phyloP scores from a whole-genome alignment of 2,797 vertebrate genomes.

The Protosalanx chinensis region DNA sequence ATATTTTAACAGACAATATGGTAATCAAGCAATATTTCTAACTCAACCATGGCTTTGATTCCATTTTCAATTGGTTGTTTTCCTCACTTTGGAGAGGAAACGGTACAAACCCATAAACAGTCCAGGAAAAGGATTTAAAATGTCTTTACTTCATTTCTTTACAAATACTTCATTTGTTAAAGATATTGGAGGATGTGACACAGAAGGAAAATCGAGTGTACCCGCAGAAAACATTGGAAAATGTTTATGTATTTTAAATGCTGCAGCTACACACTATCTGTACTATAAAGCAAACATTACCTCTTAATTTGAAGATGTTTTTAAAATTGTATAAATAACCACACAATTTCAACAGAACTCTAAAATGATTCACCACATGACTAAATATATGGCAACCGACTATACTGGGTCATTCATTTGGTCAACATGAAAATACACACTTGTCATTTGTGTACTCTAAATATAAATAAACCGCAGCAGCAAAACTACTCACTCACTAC shows the following conservation, averaged over 20 bases:
- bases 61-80: not conserved
- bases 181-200: not conserved
- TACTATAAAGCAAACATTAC: not conserved
- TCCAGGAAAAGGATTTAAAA: not conserved
- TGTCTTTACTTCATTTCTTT: not conserved
- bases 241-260: not conserved
- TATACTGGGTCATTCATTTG: not conserved
- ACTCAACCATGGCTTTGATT: not conserved
- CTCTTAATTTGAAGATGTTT: not conserved
- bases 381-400: not conserved
- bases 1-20: not conserved
- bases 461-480: no score
- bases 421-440: not conserved
- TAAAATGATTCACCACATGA: not conserved
- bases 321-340: no score
- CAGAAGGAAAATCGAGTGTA: not conserved
- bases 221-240: not conserved
- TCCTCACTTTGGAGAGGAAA: not conserved
- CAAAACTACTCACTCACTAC: no score
- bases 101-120: not conserved
- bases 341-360: not conserved
- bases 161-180: not conserved
- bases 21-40: not conserved
- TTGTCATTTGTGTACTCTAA: no score
- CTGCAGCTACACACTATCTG: not conserved